phyloP scores from a whole-genome alignment of 1,140 invertebrate species.

The Drosophila sturtevanti region DNA sequence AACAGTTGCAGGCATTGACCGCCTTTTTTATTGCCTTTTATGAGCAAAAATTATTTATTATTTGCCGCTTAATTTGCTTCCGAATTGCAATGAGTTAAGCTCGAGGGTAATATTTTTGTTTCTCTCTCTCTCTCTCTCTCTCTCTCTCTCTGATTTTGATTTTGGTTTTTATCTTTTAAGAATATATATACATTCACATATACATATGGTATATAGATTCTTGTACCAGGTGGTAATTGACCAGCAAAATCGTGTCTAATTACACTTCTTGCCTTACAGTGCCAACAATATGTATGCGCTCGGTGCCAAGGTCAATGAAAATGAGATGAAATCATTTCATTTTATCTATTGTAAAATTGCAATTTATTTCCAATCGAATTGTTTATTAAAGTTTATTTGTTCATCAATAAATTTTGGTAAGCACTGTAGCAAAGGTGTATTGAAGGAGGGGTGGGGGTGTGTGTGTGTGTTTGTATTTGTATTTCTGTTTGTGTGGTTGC shows the following conservation, averaged over 20 bases:
- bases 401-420: slow-evolving; percentile 29
- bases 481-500: slow-evolving; percentile 4
- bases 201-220: slow-evolving; percentile 25
- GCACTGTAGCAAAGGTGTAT: slow-evolving; percentile 36
- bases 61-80: slow-evolving; percentile 74
- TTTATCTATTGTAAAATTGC: background rate
- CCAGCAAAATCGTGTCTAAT: slow-evolving; percentile 74
- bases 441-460: background rate
- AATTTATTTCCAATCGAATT: slow-evolving; percentile 39
- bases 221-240: slow-evolving; percentile 74
- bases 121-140: too few species aligned
- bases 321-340: background rate
- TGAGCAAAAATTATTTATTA: slow-evolving; percentile 78
- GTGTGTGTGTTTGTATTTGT: background rate
- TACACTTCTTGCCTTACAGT: slow-evolving; percentile 54
- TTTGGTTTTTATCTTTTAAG: background rate
- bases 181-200: slow-evolving; percentile 29
- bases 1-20: slow-evolving; percentile 45
- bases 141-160: background rate
- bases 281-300: background rate
- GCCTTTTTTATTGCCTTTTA: slow-evolving; percentile 74
- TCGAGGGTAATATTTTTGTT: slow-evolving; percentile 32
- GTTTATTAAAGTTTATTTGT: slow-evolving; percentile 13
- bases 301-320: background rate
- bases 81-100: slow-evolving; percentile 58